Conservation (phyloP, 2,888 invertebrate genomes). For the Xestia ashworthii region DNA sequence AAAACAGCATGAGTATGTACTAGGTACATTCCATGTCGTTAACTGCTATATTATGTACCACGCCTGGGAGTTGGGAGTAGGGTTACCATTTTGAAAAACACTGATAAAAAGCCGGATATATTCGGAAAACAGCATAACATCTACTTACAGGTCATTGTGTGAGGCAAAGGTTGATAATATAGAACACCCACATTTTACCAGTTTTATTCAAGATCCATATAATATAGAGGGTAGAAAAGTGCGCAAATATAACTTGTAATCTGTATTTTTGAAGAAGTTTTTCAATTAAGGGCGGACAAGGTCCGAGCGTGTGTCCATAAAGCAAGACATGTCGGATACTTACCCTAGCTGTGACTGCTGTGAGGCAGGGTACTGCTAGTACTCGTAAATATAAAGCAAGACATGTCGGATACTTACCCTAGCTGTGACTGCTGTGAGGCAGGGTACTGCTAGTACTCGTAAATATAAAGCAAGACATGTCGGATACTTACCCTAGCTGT, state of each 20-base stretch:
- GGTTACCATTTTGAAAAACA: neutral
- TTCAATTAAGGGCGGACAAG: neutral
- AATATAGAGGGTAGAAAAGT: neutral
- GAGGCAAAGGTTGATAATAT: neutral
- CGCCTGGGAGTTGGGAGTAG: neutral
- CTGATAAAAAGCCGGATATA: neutral
- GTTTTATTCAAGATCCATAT: neutral
- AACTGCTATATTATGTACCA: conserved; percentile 30
- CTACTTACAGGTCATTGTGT: neutral
- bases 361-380: conserved; percentile 5
- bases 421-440: conserved; percentile 2
- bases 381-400: too few relatives aligned
- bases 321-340: neutral
- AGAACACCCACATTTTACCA: neutral
- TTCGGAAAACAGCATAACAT: neutral
- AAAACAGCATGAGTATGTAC: neutral
- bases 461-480: neutral
- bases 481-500: neutral
- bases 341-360: neutral
- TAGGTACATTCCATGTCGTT: neutral
- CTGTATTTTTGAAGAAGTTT: neutral
- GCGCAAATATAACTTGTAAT: neutral
- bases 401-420: neutral
- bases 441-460: conserved; percentile 2
- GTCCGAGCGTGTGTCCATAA: neutral